These are phyloP conservation scores for Melanogrammus aeglefinus DNA, from an alignment of 2,797 vertebrate genomes.

Conservation along the genomic window DNA sequence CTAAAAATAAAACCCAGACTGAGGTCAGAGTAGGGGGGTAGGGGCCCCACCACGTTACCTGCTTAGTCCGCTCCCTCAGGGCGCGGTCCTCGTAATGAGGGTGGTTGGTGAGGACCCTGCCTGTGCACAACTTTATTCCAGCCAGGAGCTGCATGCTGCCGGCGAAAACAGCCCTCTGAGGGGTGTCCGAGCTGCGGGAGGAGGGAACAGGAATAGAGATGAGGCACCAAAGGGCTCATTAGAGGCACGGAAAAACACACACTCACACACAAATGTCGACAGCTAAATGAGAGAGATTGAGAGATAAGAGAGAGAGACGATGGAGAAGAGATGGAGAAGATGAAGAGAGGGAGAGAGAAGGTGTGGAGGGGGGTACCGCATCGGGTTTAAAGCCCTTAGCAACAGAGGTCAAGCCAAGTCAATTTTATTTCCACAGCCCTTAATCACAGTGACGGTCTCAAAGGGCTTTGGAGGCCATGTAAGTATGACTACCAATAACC, in stretches of 20 bases:
- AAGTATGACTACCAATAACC: no score
- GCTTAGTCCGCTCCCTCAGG: slow-evolving; percentile 89
- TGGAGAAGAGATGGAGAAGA: background rate
- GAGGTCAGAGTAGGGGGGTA: background rate
- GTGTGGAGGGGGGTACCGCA: background rate
- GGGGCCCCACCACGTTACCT: slow-evolving; percentile 69
- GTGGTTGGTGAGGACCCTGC: slow-evolving; percentile 92
- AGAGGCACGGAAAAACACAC: background rate
- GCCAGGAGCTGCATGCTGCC: slow-evolving; percentile 99
- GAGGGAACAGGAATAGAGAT: background rate
- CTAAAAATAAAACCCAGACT: background rate
- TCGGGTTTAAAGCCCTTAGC: slow-evolving; percentile 17
- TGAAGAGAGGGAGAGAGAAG: background rate
- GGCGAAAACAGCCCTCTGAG: slow-evolving; percentile 88
- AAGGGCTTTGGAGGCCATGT: background rate
- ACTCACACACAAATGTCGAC: background rate
- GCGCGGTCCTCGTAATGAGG: slow-evolving; percentile 94
- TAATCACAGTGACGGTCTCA: no score
- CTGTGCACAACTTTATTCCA: slow-evolving; percentile 96
- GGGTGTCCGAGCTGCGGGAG: slow-evolving; percentile 81
- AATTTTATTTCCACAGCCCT: no score
- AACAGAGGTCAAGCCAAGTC: background rate
- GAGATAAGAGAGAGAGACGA: no score
- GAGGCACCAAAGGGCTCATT: no score
- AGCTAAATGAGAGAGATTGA: no score